Evolutionary conservation across 2,888 invertebrate species (phyloP).

Genomic region (Macaria liturata): DNA sequence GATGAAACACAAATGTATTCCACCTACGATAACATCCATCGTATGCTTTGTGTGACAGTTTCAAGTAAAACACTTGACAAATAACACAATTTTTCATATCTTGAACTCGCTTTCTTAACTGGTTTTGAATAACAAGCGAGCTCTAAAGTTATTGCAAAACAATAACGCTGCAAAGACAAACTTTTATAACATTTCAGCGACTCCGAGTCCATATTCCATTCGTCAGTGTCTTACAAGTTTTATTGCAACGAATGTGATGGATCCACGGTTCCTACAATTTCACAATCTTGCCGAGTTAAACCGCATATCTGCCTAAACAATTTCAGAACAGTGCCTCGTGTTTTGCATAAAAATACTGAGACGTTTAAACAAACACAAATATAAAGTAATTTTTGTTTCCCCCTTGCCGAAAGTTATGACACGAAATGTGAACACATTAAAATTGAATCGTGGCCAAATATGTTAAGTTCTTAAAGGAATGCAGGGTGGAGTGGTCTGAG

Average conservation of each 20-base stretch:
- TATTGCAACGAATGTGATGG: constrained; percentile 73
- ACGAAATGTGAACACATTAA: constrained; percentile 77
- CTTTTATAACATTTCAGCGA: constrained; percentile 57
- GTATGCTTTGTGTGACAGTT: too few relatives aligned
- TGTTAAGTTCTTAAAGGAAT: constrained; percentile 69
- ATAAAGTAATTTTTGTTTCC: constrained; percentile 75
- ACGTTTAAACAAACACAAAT: constrained; percentile 78
- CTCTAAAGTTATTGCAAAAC: constrained; percentile 54
- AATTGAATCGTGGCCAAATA: constrained; percentile 79
- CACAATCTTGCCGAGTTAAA: constrained; percentile 68
- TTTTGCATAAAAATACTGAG: constrained; percentile 76
- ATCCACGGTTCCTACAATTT: constrained; percentile 45
- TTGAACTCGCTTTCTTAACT: constrained; percentile 24
- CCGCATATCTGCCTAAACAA: constrained; percentile 70
- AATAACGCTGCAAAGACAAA: constrained; percentile 58
- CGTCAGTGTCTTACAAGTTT: constrained; percentile 77
- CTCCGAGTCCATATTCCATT: constrained; percentile 68
- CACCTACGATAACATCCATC: too few relatives aligned
- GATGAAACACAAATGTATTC: too few relatives aligned
- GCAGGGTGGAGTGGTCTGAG: constrained; percentile 57
- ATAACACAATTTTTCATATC: neutral
- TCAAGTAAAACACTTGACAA: too few relatives aligned
- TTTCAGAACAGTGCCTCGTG: constrained; percentile 66
- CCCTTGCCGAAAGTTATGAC: constrained; percentile 74
- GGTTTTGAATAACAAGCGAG: constrained; percentile 44